Evolutionary conservation across 2,113 vertebrate species (phyloP).

Genomic region (Pteronura brasiliensis): DNA sequence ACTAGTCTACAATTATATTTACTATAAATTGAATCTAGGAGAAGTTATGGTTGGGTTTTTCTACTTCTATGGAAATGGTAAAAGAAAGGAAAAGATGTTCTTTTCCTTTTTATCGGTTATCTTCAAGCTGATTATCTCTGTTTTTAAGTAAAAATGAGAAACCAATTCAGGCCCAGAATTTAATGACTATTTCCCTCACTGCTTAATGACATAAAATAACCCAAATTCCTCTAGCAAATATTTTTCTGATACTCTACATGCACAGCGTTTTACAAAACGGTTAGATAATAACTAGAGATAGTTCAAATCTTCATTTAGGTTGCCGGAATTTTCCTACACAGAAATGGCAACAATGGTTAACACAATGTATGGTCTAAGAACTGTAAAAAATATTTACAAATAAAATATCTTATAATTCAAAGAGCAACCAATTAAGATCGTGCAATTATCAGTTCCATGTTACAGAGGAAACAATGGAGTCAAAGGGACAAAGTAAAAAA

Average conservation of each 20-base stretch:
- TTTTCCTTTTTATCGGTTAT: background rate
- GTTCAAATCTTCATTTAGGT: background rate
- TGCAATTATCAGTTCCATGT: background rate
- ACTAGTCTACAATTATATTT: background rate
- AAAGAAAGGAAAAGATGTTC: background rate
- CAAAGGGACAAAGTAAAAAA: background rate
- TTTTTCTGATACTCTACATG: background rate
- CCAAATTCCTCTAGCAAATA: background rate
- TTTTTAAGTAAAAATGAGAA: conserved; percentile 16
- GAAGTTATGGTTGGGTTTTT: background rate
- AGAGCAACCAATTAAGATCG: background rate
- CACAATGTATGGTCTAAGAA: background rate
- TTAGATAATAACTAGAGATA: background rate
- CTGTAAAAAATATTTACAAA: background rate
- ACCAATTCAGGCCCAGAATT: background rate
- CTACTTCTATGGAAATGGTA: background rate
- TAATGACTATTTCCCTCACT: background rate
- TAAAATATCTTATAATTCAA: background rate
- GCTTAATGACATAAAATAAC: background rate
- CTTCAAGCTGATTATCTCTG: background rate
- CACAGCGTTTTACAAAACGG: background rate
- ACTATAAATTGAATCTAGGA: background rate
- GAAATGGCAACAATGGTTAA: background rate
- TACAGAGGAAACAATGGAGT: background rate
- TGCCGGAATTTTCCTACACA: background rate